Evolutionary conservation across 2,888 invertebrate species (phyloP).

Genomic region (Rhingia rostrata): DNA sequence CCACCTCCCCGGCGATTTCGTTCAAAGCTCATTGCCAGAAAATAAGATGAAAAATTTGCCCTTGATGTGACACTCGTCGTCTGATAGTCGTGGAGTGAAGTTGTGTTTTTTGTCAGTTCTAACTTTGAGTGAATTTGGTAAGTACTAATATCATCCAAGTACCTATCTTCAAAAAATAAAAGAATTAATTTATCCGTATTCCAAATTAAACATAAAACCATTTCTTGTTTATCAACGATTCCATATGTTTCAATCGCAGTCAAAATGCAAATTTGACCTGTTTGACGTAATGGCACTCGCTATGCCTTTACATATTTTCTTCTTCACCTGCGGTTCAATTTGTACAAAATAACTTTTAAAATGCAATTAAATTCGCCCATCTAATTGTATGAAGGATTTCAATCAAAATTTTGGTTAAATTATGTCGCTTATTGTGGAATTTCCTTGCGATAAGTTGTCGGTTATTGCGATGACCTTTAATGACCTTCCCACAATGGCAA

Average conservation of each 20-base stretch:
- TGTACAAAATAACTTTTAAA: background rate
- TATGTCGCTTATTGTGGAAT: background rate
- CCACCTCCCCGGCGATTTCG: conserved; percentile 49
- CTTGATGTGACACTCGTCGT: conserved; percentile 74
- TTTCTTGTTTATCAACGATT: conserved; percentile 39
- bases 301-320: too few species aligned
- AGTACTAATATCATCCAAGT: conserved; percentile 33
- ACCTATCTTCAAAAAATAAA: background rate
- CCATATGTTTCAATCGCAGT: background rate
- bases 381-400: background rate
- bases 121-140: conserved; percentile 62
- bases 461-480: conserved; percentile 63
- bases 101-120: conserved; percentile 67
- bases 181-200: background rate
- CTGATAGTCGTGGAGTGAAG: conserved; percentile 66
- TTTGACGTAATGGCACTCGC: background rate
- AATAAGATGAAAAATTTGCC: conserved; percentile 73
- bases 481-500: conserved; percentile 57
- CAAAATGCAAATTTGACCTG: background rate
- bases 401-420: background rate
- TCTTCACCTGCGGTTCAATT: too few species aligned
- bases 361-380: conserved; percentile 23
- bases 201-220: background rate
- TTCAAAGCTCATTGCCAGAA: conserved; percentile 62
- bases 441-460: conserved; percentile 1